Evolutionary conservation across 2,888 invertebrate genomes (phyloP).

Genomic region (Gasteruption jaculator): DNA sequence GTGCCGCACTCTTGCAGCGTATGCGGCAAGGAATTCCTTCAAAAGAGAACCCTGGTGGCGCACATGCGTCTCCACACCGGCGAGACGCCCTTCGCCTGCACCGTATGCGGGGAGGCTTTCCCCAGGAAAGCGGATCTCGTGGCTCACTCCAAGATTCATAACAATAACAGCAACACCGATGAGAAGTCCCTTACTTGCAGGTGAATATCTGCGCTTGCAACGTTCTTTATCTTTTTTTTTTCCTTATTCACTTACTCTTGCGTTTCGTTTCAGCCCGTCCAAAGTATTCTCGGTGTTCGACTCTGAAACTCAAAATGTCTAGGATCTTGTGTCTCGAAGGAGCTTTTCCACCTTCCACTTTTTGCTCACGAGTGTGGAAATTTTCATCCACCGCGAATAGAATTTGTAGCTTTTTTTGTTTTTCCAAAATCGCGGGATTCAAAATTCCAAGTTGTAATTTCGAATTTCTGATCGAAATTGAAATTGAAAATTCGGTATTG

Average conservation of each 20-base stretch:
- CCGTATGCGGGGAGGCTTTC: slow-evolving; percentile 74
- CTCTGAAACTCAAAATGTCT: no score
- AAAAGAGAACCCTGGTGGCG: slow-evolving; percentile 76
- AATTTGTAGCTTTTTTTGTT: no score
- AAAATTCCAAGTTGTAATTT: no score
- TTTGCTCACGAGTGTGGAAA: no score
- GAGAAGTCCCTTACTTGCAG: slow-evolving; percentile 52
- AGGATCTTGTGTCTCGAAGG: no score
- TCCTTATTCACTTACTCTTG: not conserved
- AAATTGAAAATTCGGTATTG: no score
- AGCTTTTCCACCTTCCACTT: no score
- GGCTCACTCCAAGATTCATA: slow-evolving; percentile 57
- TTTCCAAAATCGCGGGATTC: no score
- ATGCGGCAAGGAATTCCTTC: slow-evolving; percentile 81
- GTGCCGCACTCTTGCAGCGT: slow-evolving; percentile 78
- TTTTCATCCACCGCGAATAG: no score
- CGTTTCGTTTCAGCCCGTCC: slow-evolving; percentile 1
- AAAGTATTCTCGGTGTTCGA: slow-evolving; percentile 9
- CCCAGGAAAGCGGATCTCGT: slow-evolving; percentile 67
- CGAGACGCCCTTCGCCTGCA: slow-evolving; percentile 69
- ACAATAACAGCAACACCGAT: slow-evolving; percentile 51
- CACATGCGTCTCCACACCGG: slow-evolving; percentile 77
- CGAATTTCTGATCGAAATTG: no score
- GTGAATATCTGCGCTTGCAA: slow-evolving; percentile 41
- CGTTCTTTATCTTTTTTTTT: slow-evolving; percentile 1